Evolutionary conservation across 2,888 invertebrate species (phyloP).

Genomic region (Strigamia transsilvanica): DNA sequence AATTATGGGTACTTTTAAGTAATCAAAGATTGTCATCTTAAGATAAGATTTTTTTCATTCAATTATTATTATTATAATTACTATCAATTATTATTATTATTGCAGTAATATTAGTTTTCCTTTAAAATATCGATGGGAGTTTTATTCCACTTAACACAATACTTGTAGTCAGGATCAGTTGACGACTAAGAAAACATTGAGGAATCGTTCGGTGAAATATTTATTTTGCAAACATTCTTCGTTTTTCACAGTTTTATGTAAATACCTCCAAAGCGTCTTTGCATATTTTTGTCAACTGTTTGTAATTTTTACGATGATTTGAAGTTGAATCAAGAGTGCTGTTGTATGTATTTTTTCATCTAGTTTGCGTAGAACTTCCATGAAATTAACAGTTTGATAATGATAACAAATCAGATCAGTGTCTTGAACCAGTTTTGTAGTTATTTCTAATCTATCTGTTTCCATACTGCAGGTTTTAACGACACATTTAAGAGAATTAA

Average conservation of each 20-base stretch:
- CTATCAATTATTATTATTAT: neutral
- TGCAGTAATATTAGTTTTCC: neutral
- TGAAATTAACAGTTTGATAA: constrained; percentile 24
- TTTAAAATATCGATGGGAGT: neutral
- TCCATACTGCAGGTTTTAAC: constrained; percentile 34
- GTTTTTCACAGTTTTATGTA: constrained; percentile 39
- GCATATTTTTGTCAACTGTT: constrained; percentile 46
- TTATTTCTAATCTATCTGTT: constrained; percentile 25
- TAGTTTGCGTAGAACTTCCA: constrained; percentile 46
- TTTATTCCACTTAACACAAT: constrained; percentile 28
- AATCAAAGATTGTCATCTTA: constrained; percentile 11
- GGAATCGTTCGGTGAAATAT: neutral
- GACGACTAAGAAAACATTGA: constrained; percentile 12
- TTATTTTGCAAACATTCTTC: constrained; percentile 37
- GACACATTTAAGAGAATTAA: constrained; percentile 14
- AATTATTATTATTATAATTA: neutral
- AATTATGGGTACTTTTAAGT: neutral
- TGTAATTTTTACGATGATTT: constrained; percentile 45
- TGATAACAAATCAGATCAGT: constrained; percentile 30
- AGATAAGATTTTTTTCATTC: neutral
- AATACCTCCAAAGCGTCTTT: constrained; percentile 31
- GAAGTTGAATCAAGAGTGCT: constrained; percentile 15
- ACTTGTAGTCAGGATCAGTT: constrained; percentile 21
- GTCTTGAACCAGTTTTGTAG: constrained; percentile 32
- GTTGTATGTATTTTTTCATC: constrained; percentile 43